phyloP scores from a whole-genome alignment of 2,113 vertebrate species.

The Struthio camelus region DNA sequence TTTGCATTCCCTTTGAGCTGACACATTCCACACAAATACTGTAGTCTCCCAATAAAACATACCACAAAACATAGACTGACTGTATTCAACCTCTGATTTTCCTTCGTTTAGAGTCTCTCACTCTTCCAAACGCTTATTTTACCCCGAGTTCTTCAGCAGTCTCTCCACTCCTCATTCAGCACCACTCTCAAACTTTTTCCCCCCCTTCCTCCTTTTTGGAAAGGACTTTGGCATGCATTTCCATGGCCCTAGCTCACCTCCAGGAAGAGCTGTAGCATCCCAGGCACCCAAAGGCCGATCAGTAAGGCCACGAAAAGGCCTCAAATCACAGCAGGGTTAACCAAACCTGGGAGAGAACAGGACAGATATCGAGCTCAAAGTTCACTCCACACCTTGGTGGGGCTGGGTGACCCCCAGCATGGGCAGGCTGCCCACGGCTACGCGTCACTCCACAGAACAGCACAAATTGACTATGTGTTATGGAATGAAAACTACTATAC shows the following conservation, averaged over 20 bases:
- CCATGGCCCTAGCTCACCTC: neutral
- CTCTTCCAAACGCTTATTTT: neutral
- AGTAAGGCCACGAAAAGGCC: neutral
- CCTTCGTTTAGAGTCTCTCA: neutral
- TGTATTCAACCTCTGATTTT: neutral
- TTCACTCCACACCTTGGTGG: accelerated
- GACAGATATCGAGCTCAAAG: neutral
- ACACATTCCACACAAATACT: neutral
- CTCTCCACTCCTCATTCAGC: neutral
- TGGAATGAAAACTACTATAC: neutral
- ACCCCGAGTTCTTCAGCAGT: neutral
- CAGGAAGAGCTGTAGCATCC: neutral
- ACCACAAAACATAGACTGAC: neutral
- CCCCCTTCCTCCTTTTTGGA: neutral
- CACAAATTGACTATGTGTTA: neutral
- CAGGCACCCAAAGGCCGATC: neutral
- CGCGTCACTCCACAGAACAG: neutral
- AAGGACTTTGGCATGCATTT: neutral
- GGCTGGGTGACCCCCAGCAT: neutral
- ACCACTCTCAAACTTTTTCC: neutral
- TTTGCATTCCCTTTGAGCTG: slow-evolving; percentile 1
- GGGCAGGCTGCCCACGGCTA: neutral
- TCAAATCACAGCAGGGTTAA: neutral
- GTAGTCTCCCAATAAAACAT: slow-evolving; percentile 24
- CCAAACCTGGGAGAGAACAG: neutral